Conservation (phyloP, 2,113 vertebrate genomes). For the Theristicus caerulescens region DNA sequence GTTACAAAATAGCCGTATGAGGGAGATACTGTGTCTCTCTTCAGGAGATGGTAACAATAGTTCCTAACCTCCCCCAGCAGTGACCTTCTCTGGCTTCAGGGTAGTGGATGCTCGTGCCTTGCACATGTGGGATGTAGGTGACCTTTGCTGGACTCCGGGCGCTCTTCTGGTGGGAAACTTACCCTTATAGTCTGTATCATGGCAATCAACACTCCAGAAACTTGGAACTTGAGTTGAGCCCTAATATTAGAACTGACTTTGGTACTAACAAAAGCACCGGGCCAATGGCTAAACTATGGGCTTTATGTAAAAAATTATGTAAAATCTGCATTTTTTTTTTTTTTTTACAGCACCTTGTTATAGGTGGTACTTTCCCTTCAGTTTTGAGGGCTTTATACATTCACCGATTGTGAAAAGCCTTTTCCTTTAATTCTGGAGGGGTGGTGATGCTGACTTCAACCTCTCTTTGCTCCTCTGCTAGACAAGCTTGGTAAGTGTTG, state of each 20-base stretch:
- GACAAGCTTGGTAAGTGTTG: background rate
- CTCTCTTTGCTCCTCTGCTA: background rate
- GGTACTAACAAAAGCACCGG: background rate
- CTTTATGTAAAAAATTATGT: background rate
- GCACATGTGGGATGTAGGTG: background rate
- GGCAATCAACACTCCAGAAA: background rate
- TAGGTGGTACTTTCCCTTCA: background rate
- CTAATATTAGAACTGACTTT: background rate
- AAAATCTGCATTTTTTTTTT: background rate
- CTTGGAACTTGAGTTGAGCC: background rate
- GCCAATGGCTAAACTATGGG: background rate
- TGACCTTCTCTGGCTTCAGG: background rate
- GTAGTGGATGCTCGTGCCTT: fast-evolving
- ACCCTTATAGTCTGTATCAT: fast-evolving
- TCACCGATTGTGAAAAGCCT: background rate
- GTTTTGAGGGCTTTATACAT: background rate
- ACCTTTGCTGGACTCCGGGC: background rate
- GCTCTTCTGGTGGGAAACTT: background rate
- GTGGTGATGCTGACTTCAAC: background rate
- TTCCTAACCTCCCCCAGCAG: background rate
- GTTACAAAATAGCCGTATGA: background rate
- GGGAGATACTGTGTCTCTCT: background rate
- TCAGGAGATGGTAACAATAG: background rate
- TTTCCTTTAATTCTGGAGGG: background rate
- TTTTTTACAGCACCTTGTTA: background rate